Evolutionary conservation across 2,888 invertebrate genomes (phyloP), one percentile per base, ranked within the genome.

Genomic region (Cordylochernes scorpioides): DNA sequence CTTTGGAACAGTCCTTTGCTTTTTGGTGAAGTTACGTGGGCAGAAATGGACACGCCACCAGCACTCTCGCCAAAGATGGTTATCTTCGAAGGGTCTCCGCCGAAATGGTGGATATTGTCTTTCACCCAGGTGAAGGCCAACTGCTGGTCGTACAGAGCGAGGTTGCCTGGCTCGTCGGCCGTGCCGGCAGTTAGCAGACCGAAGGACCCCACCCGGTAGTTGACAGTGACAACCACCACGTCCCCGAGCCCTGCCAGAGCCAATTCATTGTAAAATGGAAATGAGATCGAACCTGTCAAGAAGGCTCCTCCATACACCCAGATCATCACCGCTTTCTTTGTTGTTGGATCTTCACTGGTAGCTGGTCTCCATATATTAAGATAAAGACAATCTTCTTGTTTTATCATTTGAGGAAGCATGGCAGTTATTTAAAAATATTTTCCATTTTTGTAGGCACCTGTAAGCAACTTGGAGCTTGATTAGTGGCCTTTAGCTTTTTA

Each of bases 101-200:
- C 60, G 39, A 63, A 63, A 9, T 42, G 27, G 5, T 41, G 35
- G 14, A 62, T 60, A 39, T 62, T 48, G 17, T 51, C 45, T 28
- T 57, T 52, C 5, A 62, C 57, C 63, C 63, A 64, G 25, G 56
- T 40, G 9, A 64, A 41, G 0, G 60, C 62, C 26, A 57, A 33
- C 3, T 57, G 39, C 25, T 58, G 49, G 44, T 64, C 64, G 15
- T 55, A 45, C 21, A 63, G 45, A 1, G 61, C 60, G 53, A 64
- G 64, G 48, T 69, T 69, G 10, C 68, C 68, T 0, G 67, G 57
- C 2, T 65, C 64, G 41, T 63, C 47, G 31, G 51, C 47, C 6
- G 50, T 50, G 28, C 51, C 50, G 26, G 53, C 47, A 16, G 31
- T 18, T 9, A 39, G 13, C 28, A 39, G 39, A 1, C 60, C 60